Conservation (phyloP, 2,888 invertebrate genomes). For the Julus scanicus region DNA sequence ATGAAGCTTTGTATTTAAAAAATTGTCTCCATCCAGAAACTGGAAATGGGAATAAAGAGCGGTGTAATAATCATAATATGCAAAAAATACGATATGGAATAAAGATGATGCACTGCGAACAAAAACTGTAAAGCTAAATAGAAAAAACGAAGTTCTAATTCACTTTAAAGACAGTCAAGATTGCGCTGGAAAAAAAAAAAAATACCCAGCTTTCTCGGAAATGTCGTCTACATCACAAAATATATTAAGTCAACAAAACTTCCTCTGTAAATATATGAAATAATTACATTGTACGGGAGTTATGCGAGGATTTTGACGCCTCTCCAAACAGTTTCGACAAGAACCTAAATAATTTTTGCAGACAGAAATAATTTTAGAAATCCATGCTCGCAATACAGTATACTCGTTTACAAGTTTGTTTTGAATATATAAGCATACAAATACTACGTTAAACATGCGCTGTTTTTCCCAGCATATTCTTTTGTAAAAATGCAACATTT, state of each 20-base stretch:
- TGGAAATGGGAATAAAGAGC: slow-evolving; percentile 8
- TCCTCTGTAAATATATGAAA: background rate
- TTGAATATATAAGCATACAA: background rate
- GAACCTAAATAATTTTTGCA: background rate
- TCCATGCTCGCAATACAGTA: background rate
- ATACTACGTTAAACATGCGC: background rate
- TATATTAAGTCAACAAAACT: slow-evolving; percentile 43
- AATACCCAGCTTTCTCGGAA: background rate
- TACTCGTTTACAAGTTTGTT: background rate
- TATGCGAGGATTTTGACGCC: background rate
- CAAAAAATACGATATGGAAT: slow-evolving; percentile 9
- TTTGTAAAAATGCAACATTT: background rate
- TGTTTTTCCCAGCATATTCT: background rate
- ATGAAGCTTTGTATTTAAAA: background rate
- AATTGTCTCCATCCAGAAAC: slow-evolving; percentile 7
- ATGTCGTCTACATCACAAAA: slow-evolving; percentile 22
- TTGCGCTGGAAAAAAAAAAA: background rate
- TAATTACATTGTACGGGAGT: slow-evolving; percentile 6
- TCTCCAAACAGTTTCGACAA: background rate
- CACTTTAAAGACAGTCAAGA: slow-evolving; percentile 7
- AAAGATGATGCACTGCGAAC: background rate
- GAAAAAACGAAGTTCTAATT: background rate
- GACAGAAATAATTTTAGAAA: background rate
- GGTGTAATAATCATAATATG: slow-evolving; percentile 37
- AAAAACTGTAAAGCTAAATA: background rate